Evolutionary conservation across 2,797 vertebrate genomes (phyloP).

Genomic region (Okamejei kenojei): DNA sequence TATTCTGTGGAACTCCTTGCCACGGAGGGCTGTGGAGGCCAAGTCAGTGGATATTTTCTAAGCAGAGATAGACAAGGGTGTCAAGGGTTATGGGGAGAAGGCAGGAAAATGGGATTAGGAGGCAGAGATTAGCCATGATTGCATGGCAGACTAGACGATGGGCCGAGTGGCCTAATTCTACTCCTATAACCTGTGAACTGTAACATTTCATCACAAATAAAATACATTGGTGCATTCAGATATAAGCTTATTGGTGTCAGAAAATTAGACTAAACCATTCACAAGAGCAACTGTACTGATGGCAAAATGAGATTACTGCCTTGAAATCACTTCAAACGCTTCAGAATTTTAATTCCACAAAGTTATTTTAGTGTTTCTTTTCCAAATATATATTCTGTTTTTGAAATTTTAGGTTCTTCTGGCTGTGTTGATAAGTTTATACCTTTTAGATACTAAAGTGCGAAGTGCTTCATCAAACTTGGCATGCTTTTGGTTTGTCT

Average conservation of each 20-base stretch:
- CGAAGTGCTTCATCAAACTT: not conserved
- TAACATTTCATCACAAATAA: not conserved
- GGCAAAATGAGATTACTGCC: not conserved
- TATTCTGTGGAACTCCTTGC: too few species aligned
- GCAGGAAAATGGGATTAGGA: too few species aligned
- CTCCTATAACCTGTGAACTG: not conserved
- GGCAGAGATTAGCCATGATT: too few species aligned
- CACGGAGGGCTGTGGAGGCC: too few species aligned
- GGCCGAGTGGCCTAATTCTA: too few species aligned
- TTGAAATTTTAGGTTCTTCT: not conserved
- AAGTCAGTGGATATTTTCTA: too few species aligned
- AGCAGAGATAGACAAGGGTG: too few species aligned
- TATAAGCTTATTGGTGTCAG: not conserved
- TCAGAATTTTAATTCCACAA: not conserved
- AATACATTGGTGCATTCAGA: not conserved
- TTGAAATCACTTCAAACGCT: not conserved
- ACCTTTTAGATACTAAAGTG: not conserved
- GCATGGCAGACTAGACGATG: too few species aligned
- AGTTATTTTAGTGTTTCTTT: not conserved
- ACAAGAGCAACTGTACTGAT: not conserved
- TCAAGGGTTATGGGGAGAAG: too few species aligned
- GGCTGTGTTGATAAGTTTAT: not conserved
- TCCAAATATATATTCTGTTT: not conserved
- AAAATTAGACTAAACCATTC: not conserved
- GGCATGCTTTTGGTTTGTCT: not conserved